Conservation (phyloP, 2,797 vertebrate genomes). For the Valencia hispanica region DNA sequence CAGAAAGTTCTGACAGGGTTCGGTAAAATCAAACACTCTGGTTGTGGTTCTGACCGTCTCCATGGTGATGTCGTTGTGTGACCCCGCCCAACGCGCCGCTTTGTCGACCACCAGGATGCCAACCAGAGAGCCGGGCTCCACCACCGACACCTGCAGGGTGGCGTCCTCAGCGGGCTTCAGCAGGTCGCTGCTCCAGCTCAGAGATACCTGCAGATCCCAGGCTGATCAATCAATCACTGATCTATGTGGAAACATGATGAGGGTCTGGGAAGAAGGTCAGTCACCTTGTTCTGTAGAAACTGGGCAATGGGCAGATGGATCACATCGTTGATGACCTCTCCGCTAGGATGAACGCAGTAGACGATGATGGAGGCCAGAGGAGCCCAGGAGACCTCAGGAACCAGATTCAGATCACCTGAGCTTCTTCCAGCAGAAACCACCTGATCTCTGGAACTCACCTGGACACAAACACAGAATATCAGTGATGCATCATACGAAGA, state of each 20-base stretch:
- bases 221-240: background rate
- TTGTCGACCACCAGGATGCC: constrained; percentile 89
- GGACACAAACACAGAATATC: background rate
- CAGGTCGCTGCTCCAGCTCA: constrained; percentile 82
- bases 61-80: constrained; percentile 83
- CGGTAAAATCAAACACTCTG: background rate
- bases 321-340: constrained; percentile 84
- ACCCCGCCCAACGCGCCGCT: constrained; percentile 75
- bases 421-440: constrained; percentile 80
- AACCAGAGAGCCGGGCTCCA: constrained; percentile 81
- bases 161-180: constrained; percentile 80
- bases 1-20: too few relatives aligned
- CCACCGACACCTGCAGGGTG: constrained; percentile 82
- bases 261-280: background rate
- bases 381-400: constrained; percentile 85
- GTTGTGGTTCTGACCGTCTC: constrained; percentile 71
- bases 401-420: constrained; percentile 75
- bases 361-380: constrained; percentile 83
- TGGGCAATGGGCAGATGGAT: constrained; percentile 54
- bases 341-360: constrained; percentile 81
- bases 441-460: constrained; percentile 87
- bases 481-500: background rate
- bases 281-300: constrained; percentile 67
- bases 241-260: background rate
- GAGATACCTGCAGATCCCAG: constrained; percentile 78